Base-by-base conservation (phyloP, 2,797 vertebrate genomes). In the Pangasius djambal region DNA sequence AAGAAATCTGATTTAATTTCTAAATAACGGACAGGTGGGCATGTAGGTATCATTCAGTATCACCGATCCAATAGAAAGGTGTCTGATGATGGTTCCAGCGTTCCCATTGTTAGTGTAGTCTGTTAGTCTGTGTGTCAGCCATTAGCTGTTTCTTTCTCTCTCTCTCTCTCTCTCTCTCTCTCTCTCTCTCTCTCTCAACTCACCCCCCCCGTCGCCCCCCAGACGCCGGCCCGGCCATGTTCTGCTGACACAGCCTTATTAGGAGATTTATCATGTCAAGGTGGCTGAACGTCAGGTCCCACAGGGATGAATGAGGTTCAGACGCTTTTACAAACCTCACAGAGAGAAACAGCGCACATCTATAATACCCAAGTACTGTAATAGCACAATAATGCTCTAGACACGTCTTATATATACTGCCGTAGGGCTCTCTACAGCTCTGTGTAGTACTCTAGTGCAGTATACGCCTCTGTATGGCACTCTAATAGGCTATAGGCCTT, bases 231-330 rank as follows among this genome's bases (percentile, higher is more conserved):
- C 25, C 12, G 37, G 37, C 9, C 74, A 77, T 16, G 48, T 74
- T 89, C 72, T 88, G 89, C 81, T 85, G 89, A 90, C 85, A 82
- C 50, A 8, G 87, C 67, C 77, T 57, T 59, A 81, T 50, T 87
- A 87, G 37, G 20, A 67, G 84, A 90, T 88, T 90, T 90, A 87
- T 90, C 82, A 88, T 34, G 31, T 57, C 37, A 69, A 44, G 87
- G 87, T 88, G 84, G 82, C 81, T 88, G 90, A 89, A 74, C 82
- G 81, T 88, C 81, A 88, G 72, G 63, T 85, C 89, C 75, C 85
- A 77, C 81, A 15, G 55, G 52, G 50, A 63, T 22, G 44, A 18
- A 48, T 81, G 72, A 88, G 72, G 25, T 84, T 81, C 74, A 20
- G 44, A 37, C 61, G 78, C 70, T 67, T 69, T 61, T 88, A 81